These are phyloP conservation scores for Amblyopsis rosae DNA, from an alignment of 2,113 vertebrate species.

Conservation along the genomic window DNA sequence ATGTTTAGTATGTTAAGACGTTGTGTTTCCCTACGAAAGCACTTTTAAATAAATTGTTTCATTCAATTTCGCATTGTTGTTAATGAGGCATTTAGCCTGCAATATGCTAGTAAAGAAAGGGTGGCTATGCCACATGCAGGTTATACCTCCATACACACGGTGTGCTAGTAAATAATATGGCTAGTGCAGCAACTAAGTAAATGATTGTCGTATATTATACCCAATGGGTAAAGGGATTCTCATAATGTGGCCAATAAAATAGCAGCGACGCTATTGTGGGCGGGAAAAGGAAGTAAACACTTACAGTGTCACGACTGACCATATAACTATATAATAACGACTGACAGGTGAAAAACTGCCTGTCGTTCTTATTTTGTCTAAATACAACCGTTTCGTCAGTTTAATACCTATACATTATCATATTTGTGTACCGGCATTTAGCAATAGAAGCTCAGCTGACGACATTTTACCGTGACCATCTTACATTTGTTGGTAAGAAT, in stretches of 20 bases:
- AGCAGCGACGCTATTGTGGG: neutral
- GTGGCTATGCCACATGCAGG: neutral
- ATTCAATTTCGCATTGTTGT: too few species aligned
- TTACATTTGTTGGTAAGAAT: constrained; percentile 29
- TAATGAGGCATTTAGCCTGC: too few species aligned
- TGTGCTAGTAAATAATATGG: neutral
- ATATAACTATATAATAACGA: neutral
- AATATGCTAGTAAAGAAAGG: too few species aligned
- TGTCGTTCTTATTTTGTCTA: neutral
- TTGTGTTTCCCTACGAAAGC: too few species aligned
- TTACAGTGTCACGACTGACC: neutral
- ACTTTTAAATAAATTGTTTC: too few species aligned
- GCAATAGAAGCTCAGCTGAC: too few species aligned
- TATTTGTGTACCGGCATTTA: too few species aligned
- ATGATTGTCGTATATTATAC: neutral
- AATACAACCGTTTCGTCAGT: neutral
- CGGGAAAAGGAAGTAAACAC: neutral
- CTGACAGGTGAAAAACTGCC: neutral
- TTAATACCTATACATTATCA: too few species aligned
- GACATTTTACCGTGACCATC: neutral
- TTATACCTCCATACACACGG: neutral
- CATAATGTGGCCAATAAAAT: neutral
- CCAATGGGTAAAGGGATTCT: neutral
- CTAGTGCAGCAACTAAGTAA: neutral
- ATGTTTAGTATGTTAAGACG: too few species aligned